phyloP scores from a whole-genome alignment of 2,888 invertebrate genomes.

The Norana najaformis region DNA sequence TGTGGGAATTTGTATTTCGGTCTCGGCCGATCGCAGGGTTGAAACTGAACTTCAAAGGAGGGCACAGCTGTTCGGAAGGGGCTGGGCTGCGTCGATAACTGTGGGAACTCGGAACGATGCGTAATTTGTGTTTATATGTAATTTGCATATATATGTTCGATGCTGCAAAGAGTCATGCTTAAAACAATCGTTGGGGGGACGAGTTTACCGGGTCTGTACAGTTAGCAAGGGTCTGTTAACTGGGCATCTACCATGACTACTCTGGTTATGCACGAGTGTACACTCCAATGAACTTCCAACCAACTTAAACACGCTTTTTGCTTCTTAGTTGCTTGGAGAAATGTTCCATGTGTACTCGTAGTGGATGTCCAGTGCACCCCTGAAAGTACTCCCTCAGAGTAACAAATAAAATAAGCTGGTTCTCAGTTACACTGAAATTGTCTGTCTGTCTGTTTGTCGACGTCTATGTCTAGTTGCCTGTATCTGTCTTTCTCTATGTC shows the following conservation, averaged over 20 bases:
- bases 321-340: not conserved
- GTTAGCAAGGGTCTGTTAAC: not conserved
- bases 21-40: not conserved
- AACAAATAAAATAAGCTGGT: not conserved
- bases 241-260: not conserved
- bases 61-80: not conserved
- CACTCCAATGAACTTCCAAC: not conserved
- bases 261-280: not conserved
- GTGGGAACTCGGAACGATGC: not conserved
- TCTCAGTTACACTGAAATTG: not conserved
- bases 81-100: not conserved
- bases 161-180: not conserved
- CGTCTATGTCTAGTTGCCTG: too few relatives aligned
- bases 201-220: conserved; percentile 2
- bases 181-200: not conserved
- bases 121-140: not conserved
- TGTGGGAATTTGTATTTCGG: not conserved
- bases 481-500: too few relatives aligned
- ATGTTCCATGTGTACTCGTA: too few relatives aligned
- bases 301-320: not conserved
- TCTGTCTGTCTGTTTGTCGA: too few relatives aligned
- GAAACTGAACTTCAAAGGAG: not conserved
- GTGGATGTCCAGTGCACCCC: not conserved
- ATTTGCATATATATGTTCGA: not conserved
- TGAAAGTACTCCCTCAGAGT: not conserved